Conservation (phyloP, 2,113 vertebrate genomes). For the Rissa tridactyla region DNA sequence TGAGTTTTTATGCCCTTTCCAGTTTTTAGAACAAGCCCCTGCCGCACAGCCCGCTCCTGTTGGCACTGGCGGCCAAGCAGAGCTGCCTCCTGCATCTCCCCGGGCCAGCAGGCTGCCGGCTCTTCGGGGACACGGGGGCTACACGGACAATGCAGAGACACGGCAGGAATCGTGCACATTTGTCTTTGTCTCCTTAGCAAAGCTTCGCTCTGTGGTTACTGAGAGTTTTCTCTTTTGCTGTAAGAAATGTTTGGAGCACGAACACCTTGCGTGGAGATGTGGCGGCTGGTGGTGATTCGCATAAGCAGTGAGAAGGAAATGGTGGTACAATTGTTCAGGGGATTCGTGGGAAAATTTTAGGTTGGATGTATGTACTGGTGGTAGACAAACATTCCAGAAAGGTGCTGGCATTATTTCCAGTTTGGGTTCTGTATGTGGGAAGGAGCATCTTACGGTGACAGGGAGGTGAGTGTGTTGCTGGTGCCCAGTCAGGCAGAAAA, state of each 20-base stretch:
- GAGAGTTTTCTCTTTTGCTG: neutral
- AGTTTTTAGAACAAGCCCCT: neutral
- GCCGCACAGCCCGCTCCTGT: accelerated
- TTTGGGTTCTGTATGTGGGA: neutral
- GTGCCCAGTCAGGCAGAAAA: neutral
- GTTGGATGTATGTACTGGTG: neutral
- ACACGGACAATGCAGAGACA: accelerated
- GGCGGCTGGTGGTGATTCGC: accelerated
- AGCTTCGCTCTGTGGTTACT: accelerated
- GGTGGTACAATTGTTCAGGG: neutral
- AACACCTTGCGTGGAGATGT: neutral
- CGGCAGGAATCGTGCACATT: neutral
- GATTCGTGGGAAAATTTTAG: neutral
- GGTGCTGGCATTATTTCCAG: neutral
- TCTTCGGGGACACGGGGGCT: neutral
- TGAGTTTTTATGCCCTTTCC: neutral
- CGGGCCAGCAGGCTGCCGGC: neutral
- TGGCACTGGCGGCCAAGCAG: accelerated
- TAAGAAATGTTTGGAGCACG: neutral
- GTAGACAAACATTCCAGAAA: neutral
- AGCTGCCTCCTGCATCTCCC: neutral
- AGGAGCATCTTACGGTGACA: accelerated
- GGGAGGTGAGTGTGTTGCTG: accelerated
- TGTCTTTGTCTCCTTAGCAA: neutral
- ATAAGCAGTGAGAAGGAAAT: too few species aligned